These are phyloP conservation scores for Opisthograptis luteolata DNA, from an alignment of 2,888 invertebrate species.

Conservation along the genomic window DNA sequence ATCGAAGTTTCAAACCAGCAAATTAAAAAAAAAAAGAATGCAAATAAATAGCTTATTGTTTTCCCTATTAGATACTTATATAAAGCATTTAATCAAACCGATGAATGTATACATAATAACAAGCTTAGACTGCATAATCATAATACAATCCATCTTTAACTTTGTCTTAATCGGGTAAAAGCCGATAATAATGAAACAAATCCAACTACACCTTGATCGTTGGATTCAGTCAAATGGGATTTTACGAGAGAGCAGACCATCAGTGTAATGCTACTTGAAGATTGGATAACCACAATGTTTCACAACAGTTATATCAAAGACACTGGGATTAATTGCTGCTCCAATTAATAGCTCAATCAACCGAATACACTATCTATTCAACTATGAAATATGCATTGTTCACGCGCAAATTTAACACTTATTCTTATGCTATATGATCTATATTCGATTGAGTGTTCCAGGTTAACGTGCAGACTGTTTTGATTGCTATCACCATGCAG, in stretches of 20 bases:
- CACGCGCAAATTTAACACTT: conserved; percentile 11
- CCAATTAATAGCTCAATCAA: conserved; percentile 41
- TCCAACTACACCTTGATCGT: too few relatives aligned
- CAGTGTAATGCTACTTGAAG: not conserved
- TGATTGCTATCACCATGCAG: conserved; percentile 17
- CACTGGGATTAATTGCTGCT: conserved; percentile 37
- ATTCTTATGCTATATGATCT: conserved; percentile 4
- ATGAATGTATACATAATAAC: too few relatives aligned
- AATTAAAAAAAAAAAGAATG: not conserved
- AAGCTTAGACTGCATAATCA: too few relatives aligned
- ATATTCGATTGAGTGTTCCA: not conserved
- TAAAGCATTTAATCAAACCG: too few relatives aligned
- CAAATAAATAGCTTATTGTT: too few relatives aligned
- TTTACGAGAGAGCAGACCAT: not conserved
- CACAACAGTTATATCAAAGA: conserved; percentile 25
- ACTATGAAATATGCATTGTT: conserved; percentile 8
- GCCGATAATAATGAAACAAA: too few relatives aligned
- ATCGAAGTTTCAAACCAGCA: not conserved
- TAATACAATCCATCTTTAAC: too few relatives aligned
- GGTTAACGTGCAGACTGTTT: conserved; percentile 2
- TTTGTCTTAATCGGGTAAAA: too few relatives aligned
- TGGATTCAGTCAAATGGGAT: too few relatives aligned
- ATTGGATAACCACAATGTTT: conserved; percentile 27
- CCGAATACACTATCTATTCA: conserved; percentile 26
- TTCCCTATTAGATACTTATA: too few relatives aligned